phyloP scores from a whole-genome alignment of 2,888 invertebrate genomes.

The Hymenopus coronatus region DNA sequence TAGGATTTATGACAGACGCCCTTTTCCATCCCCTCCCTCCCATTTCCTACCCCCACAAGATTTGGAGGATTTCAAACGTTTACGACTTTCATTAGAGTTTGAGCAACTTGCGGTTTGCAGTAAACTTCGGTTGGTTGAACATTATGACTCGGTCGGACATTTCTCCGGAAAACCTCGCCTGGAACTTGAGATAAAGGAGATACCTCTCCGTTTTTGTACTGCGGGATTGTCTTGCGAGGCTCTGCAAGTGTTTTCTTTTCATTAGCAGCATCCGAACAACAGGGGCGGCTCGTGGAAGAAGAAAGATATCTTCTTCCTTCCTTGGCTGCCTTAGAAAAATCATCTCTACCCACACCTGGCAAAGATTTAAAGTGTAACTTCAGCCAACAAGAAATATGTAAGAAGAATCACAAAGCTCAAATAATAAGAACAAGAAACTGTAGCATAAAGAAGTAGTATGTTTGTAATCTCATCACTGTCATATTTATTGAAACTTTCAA shows the following conservation, averaged over 20 bases:
- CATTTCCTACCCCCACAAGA: background rate
- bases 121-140: slow-evolving; percentile 9
- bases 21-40: background rate
- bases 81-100: slow-evolving; percentile 4
- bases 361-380: no score
- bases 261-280: background rate
- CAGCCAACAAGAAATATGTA: no score
- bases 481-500: no score
- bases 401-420: no score
- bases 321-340: no score
- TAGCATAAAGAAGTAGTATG: no score
- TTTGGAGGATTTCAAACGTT: background rate
- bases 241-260: background rate
- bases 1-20: background rate
- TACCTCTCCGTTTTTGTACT: background rate
- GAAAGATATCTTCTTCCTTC: no score
- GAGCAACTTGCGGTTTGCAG: background rate
- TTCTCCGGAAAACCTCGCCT: background rate
- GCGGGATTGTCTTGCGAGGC: background rate
- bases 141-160: background rate
- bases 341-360: no score
- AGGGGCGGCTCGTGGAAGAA: no score
- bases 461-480: no score
- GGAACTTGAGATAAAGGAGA: background rate
- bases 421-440: no score